Evolutionary conservation across 2,797 vertebrate genomes (phyloP), one percentile per base, ranked within the genome.

Genomic region (Acanthurus leucopareius): DNA sequence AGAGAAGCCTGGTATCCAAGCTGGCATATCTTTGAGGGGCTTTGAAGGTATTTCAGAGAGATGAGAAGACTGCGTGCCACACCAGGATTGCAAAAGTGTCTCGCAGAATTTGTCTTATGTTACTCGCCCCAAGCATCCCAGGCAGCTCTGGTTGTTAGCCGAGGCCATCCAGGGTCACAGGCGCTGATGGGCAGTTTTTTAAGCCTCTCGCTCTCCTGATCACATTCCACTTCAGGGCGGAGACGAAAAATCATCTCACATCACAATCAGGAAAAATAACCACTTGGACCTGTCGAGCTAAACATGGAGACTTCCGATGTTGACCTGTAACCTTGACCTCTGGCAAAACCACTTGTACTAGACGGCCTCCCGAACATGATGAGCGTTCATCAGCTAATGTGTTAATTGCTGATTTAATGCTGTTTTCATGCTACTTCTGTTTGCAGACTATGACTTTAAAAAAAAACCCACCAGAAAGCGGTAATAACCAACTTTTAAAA

Each of bases 41-140:
- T 89, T 82, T 86, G 86, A 81, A 88, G 89, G 89, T 82, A 92
- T 93, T 90, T 83, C 85, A 76, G 89, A 81, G 87, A 88, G 88
- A 86, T 51, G 88, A 91, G 88, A 90, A 81, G 90, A 83, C 91
- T 83, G 80, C 85, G 75, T 92, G 91, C 91, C 94, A 94, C 83
- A 85, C 89, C 84, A 86, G 87, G 87, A 88, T 88, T 61, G 85
- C 83, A 81, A 92, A 72, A 82, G 89, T 86, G 88, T 91, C 92
- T 89, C 62, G 62, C 88, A 92, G 90, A 91, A 94, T 94, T 85
- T 85, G 88, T 94, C 91, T 96, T 89, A 92, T 93, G 89, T 95
- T 95, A 94, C 95, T 90, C 5, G 82, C 94, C 88, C 76, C 82
- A 80, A 85, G 94, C 93, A 93, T 91, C 89, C 80, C 66, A 80